These are phyloP conservation scores for Pseudachorutes palmiensis DNA, from an alignment of 1,140 invertebrate genomes.

Conservation along the genomic window DNA sequence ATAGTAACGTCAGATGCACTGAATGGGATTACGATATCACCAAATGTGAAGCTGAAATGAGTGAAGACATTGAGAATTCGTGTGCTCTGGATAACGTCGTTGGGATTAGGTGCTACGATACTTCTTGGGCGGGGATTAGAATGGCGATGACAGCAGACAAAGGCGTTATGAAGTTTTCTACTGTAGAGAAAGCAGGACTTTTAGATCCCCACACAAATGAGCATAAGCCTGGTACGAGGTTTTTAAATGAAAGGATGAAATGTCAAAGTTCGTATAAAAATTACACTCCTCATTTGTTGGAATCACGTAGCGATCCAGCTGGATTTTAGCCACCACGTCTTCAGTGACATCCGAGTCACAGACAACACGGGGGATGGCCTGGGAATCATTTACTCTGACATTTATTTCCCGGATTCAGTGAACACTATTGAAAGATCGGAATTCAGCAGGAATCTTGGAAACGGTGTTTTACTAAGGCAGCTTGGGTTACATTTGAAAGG, in stretches of 20 bases:
- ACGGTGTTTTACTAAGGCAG: slow-evolving; percentile 81
- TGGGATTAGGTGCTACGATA: slow-evolving; percentile 76
- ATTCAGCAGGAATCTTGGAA: slow-evolving; percentile 74
- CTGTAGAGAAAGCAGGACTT: slow-evolving; percentile 83
- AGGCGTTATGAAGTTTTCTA: slow-evolving; percentile 76
- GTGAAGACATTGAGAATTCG: slow-evolving; percentile 74
- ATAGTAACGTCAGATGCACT: slow-evolving; percentile 77
- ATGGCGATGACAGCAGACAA: slow-evolving; percentile 78
- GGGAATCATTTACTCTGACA: slow-evolving; percentile 78
- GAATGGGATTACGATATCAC: slow-evolving; percentile 88
- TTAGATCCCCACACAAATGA: slow-evolving; percentile 82
- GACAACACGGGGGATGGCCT: slow-evolving; percentile 81
- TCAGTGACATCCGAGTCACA: slow-evolving; percentile 69
- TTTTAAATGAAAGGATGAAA: too few relatives aligned
- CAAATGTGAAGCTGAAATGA: slow-evolving; percentile 70
- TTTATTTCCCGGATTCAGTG: slow-evolving; percentile 73
- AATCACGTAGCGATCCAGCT: slow-evolving; percentile 85
- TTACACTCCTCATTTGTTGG: too few relatives aligned
- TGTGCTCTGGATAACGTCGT: slow-evolving; percentile 81
- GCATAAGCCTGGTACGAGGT: slow-evolving; percentile 63
- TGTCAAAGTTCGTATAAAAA: too few relatives aligned
- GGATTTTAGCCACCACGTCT: slow-evolving; percentile 86
- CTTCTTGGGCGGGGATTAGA: slow-evolving; percentile 84
- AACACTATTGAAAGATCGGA: slow-evolving; percentile 81
- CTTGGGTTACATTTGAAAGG: slow-evolving; percentile 68